Conservation (phyloP, 2,113 vertebrate genomes). For the Oryzias woworae region DNA sequence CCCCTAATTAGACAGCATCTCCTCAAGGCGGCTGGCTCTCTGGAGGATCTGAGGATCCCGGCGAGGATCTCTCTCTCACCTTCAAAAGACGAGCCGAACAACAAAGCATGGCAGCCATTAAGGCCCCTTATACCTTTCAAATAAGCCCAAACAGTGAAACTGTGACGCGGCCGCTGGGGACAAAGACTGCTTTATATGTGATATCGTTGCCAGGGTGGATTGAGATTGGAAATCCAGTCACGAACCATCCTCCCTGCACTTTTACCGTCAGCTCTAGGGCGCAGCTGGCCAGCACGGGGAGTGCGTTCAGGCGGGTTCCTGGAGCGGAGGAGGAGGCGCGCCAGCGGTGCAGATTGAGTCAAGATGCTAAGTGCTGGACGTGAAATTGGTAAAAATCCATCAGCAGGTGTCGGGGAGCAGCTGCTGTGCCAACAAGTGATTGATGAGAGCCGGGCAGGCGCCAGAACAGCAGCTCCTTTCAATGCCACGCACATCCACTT, state of each 20-base stretch:
- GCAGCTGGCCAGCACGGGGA: constrained; percentile 6
- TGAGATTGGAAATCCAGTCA: constrained; percentile 51
- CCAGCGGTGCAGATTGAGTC: constrained; percentile 62
- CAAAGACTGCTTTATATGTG: constrained; percentile 4
- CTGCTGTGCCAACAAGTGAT: constrained; percentile 65
- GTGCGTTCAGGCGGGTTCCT: constrained; percentile 21
- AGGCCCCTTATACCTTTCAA: constrained; percentile 47
- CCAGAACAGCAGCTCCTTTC: constrained; percentile 54
- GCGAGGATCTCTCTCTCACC: constrained; percentile 56
- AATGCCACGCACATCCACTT: constrained; percentile 28
- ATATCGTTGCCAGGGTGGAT: constrained; percentile 26
- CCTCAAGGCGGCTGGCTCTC: constrained; percentile 33
- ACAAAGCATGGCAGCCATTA: constrained; percentile 51
- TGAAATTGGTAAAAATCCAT: constrained; percentile 77
- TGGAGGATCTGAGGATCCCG: constrained; percentile 58
- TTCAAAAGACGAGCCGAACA: constrained; percentile 63
- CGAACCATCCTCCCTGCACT: constrained; percentile 38
- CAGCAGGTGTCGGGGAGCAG: constrained; percentile 66
- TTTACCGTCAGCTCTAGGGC: constrained; percentile 4
- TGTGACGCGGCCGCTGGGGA: constrained; percentile 30
- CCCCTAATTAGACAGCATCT: constrained; percentile 54
- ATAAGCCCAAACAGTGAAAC: constrained; percentile 31
- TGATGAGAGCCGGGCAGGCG: constrained; percentile 62
- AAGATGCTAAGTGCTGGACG: constrained; percentile 71
- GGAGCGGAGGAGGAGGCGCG: not conserved